Evolutionary conservation across 2,113 vertebrate species (phyloP).

Genomic region (Gopherus flavomarginatus): DNA sequence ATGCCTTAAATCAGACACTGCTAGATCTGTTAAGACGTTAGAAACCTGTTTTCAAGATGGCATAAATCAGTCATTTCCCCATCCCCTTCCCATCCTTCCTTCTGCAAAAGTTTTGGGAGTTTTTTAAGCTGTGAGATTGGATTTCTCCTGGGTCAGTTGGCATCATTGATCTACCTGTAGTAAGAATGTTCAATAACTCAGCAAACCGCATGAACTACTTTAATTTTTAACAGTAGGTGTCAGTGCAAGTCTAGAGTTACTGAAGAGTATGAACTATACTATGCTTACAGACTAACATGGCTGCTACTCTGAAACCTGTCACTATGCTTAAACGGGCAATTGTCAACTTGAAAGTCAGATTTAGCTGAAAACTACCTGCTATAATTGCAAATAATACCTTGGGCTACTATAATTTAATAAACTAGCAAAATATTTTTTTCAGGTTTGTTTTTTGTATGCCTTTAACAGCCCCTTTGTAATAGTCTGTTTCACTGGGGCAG

Average conservation of each 20-base stretch:
- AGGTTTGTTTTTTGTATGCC: background rate
- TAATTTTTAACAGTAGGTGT: constrained; percentile 35
- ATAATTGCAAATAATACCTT: background rate
- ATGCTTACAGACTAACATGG: too few species aligned
- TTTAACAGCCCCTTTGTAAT: background rate
- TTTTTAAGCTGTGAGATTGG: background rate
- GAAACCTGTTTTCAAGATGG: background rate
- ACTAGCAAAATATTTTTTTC: background rate
- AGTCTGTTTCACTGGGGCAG: background rate
- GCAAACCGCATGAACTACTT: background rate
- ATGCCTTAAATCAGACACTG: background rate
- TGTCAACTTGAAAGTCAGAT: background rate
- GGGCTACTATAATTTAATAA: background rate
- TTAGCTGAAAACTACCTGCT: background rate
- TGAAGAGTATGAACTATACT: background rate
- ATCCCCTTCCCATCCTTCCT: background rate
- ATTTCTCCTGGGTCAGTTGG: background rate
- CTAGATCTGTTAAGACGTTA: background rate
- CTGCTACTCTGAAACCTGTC: too few species aligned
- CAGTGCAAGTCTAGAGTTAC: background rate
- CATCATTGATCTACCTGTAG: accelerated
- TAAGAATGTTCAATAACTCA: background rate
- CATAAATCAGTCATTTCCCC: background rate
- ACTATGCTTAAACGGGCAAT: background rate
- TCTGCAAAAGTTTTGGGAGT: background rate